Conservation (phyloP, 2,797 vertebrate genomes). For the Xenentodon cancila region DNA sequence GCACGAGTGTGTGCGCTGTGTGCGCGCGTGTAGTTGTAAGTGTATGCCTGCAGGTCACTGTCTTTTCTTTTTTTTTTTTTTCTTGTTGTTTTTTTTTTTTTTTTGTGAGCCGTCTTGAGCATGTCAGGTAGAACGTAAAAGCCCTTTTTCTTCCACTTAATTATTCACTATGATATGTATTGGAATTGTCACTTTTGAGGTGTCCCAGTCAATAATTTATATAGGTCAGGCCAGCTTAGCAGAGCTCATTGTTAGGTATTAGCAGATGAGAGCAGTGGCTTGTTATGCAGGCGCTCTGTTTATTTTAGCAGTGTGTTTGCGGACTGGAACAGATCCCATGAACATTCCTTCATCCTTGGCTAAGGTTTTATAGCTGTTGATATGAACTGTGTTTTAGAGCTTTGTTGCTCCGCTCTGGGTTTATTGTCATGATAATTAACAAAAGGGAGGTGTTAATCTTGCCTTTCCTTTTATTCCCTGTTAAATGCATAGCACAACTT, state of each 20-base stretch:
- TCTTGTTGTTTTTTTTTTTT: no score
- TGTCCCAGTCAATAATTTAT: slow-evolving; percentile 81
- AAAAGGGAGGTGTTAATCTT: slow-evolving; percentile 66
- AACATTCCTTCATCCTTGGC: slow-evolving; percentile 71
- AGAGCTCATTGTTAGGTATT: slow-evolving; percentile 72
- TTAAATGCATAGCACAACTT: slow-evolving; percentile 42
- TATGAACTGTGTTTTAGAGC: slow-evolving; percentile 54
- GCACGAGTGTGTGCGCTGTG: slow-evolving; percentile 32
- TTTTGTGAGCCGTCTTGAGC: slow-evolving; percentile 50
- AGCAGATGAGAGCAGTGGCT: slow-evolving; percentile 69
- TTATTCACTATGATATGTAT: slow-evolving; percentile 78
- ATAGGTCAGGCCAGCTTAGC: slow-evolving; percentile 73
- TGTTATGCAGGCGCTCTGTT: slow-evolving; percentile 66
- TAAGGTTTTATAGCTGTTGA: slow-evolving; percentile 67
- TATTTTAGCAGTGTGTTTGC: slow-evolving; percentile 74
- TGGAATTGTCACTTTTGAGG: slow-evolving; percentile 80
- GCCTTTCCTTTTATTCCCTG: slow-evolving; percentile 34
- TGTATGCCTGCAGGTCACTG: slow-evolving; percentile 49
- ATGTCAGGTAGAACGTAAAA: slow-evolving; percentile 74
- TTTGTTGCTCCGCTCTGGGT: slow-evolving; percentile 56
- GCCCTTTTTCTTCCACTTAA: slow-evolving; percentile 65
- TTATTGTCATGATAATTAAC: slow-evolving; percentile 73
- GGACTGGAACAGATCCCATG: slow-evolving; percentile 66
- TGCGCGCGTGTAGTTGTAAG: slow-evolving; percentile 18
- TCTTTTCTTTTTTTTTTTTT: slow-evolving; percentile 43